Conservation (phyloP, 2,113 vertebrate genomes). For the Todiramphus saurophagus region DNA sequence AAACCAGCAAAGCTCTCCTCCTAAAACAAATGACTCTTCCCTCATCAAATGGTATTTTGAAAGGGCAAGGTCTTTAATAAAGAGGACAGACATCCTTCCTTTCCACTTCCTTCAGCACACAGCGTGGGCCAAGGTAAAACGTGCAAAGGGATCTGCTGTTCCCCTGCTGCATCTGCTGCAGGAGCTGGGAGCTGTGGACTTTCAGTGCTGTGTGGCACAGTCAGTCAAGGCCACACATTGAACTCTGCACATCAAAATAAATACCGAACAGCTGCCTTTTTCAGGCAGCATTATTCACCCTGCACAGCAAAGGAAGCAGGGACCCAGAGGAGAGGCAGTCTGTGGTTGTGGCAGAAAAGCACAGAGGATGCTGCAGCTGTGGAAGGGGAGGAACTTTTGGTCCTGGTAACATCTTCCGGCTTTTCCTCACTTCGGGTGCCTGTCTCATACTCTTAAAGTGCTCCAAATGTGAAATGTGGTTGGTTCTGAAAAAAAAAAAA, state of each 20-base stretch:
- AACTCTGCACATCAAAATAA: not conserved
- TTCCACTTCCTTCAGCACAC: not conserved
- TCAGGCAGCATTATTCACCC: not conserved
- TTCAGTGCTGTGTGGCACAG: not conserved
- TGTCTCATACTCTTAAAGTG: not conserved
- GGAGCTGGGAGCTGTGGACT: not conserved
- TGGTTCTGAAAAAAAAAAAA: not conserved
- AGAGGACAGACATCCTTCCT: not conserved
- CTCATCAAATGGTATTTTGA: not conserved
- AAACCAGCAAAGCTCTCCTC: not conserved
- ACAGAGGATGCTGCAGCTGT: not conserved
- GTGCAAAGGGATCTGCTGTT: not conserved
- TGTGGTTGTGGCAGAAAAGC: not conserved
- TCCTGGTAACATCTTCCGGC: not conserved
- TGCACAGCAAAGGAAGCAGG: not conserved
- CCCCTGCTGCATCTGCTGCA: not conserved
- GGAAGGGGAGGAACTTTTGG: not conserved
- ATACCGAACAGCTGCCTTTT: not conserved
- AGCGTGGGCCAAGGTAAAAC: not conserved
- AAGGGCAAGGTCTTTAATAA: not conserved
- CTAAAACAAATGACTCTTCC: not conserved
- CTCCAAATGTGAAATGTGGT: not conserved
- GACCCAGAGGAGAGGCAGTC: not conserved
- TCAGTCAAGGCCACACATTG: not conserved
- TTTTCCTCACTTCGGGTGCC: not conserved